Percentiles rank a stretch among this genome's conserved stretches.
These are phyloP conservation scores for Anastrepha obliqua DNA, from an alignment of 1,140 invertebrate genomes.

Conservation along the genomic window DNA sequence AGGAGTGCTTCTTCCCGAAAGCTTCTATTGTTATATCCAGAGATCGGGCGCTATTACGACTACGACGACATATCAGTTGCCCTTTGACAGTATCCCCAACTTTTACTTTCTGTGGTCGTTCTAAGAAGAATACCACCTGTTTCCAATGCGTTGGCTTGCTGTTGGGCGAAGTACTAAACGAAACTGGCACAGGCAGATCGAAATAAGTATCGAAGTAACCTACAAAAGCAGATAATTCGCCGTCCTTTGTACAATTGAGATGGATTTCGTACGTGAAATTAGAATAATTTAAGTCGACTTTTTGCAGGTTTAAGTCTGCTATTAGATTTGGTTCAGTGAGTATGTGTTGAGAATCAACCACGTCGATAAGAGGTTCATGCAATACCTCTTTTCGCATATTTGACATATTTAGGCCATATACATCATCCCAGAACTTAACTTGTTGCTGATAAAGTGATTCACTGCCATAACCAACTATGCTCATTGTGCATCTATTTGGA, in stretches of 20 bases:
- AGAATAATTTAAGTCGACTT: conserved; percentile 86
- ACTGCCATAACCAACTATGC: conserved; percentile 92
- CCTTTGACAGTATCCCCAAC: conserved; percentile 84
- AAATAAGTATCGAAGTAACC: conserved; percentile 96
- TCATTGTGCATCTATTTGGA: conserved; percentile 93
- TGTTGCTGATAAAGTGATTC: conserved; percentile 83
- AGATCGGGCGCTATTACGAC: conserved; percentile 78
- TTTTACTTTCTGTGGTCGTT: conserved; percentile 81
- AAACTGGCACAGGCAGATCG: conserved; percentile 81
- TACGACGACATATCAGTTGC: conserved; percentile 79
- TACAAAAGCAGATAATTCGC: conserved; percentile 89
- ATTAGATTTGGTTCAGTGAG: conserved; percentile 83
- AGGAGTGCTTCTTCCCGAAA: conserved; percentile 66
- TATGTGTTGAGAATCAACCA: conserved; percentile 85
- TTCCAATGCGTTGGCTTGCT: conserved; percentile 95
- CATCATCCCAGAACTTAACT: conserved; percentile 94
- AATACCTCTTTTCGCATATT: conserved; percentile 93
- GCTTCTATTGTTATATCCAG: conserved; percentile 76
- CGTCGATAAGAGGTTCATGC: conserved; percentile 91
- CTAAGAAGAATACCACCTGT: conserved; percentile 94
- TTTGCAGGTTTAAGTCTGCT: conserved; percentile 86
- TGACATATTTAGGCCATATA: conserved; percentile 98
- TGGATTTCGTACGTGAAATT: conserved; percentile 88
- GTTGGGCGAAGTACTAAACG: conserved; percentile 85
- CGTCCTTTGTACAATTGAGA: conserved; percentile 82